Evolutionary conservation across 1,140 invertebrate genomes (phyloP), one percentile per base, ranked within the genome.

Genomic region (Drosophila paulistorum): DNA sequence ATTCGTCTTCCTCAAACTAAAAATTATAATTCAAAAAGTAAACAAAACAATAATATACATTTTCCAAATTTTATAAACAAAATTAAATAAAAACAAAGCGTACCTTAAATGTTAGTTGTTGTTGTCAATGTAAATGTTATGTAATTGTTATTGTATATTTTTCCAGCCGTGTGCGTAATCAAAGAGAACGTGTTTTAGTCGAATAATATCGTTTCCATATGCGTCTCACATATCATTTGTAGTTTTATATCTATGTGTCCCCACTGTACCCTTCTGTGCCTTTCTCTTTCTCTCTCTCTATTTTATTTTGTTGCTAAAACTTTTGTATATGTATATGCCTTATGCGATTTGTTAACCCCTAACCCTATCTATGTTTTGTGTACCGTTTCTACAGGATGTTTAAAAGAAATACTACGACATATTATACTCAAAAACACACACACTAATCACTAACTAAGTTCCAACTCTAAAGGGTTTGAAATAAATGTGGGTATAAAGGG

Each of bases 41-140:
- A 77, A 81, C n/a, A 37, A 51, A 77, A 81, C n/a, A 37, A 74
- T 39, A 33, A 45, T 26, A 26, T 26, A 26, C 57, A 61, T 48
- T 65, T 61, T 54, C n/a, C 54, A 55, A 75, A 68, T 75, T 72
- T 68, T 58, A 59, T 58, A 55, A 68, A 5, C 48, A 68, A 73
- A 33, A 39, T 13, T 13, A 13, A 39, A 68, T 30, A 1, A 76
- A 42, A 42, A 69, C 37, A 39, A 51, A 51, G 45, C 45, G 45
- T 51, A 51, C 45, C 23, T 61, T 78, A 60, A 82, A 71, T 89
- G 84, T 89, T 89, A 78, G 85, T 89, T 89, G 84, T 89, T 89
- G 84, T 89, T 89, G 84, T 89, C 74, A 75, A 84, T 89, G 80
- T 89, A 79, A 65, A 62, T 84, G 84, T 90, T 89, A 79, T 81